Evolutionary conservation across 1,140 invertebrate species (phyloP), one percentile per base, ranked within the genome.

Genomic region (Olivierus martensii): DNA sequence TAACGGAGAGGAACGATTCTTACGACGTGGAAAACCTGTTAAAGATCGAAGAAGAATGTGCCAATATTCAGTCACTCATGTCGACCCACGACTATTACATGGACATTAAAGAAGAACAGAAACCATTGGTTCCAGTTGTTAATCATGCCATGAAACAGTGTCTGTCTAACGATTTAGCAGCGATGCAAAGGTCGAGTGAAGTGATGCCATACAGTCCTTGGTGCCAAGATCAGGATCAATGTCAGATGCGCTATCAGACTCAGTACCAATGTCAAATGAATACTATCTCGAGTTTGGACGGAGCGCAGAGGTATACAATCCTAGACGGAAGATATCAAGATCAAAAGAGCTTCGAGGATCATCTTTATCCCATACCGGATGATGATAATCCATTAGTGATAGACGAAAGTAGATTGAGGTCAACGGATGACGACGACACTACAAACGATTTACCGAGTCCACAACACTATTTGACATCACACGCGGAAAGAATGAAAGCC

Each of bases 11-110:
- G 28, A 28, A 28, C n/a, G 11, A 17, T n/a, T 45, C 61, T 18
- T 72, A 73, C 46, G 72, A 73, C 7, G 57, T 73, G 4, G 75
- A 76, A 42, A 75, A 69, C 60, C 55, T 75, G 42, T 47, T 74
- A 12, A 75, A 74, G 59, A 69, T 75, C 10, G 75, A 78, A 49
- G 69, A 70, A 45, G 73, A 77, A 42, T 17, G 18, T 22, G 41
- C 28, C 28, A 28, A 28, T 28, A 28, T 28, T 28, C 28, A 28
- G 28, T 28, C 28, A 9, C 28, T 28, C 28, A 28, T 28, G 28
- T 28, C 28, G 41, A 43, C 41, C 9, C 17, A 43, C 17, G 41
- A 17, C 41, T 43, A 43, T 43, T 43, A 17, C 41, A 22, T 43
- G 41, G 41, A 43, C 41, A 22, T 18, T 9, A 17, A 43, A 22